Conservation (phyloP, 2,797 vertebrate species). For the Manis crassicaudata region DNA sequence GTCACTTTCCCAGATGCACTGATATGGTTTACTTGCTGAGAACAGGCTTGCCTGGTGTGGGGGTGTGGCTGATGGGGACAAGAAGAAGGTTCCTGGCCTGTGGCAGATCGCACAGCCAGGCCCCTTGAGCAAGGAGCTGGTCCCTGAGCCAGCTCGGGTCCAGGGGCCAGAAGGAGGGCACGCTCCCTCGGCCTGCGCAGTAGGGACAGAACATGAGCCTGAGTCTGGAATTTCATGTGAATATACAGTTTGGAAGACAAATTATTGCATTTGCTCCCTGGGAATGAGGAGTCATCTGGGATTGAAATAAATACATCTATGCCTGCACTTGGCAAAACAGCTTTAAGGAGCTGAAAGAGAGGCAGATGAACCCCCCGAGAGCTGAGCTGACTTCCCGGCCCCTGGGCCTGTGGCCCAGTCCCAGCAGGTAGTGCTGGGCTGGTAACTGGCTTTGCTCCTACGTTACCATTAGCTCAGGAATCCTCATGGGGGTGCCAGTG, state of each 20-base stretch:
- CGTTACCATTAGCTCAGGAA: neutral
- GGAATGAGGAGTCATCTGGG: neutral
- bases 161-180: neutral
- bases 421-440: neutral
- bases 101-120: neutral
- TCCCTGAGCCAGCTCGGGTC: neutral
- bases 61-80: neutral
- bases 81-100: neutral
- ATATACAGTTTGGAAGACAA: neutral
- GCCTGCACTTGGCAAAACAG: neutral
- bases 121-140: neutral
- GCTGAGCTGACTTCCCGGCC: neutral
- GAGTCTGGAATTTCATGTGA: neutral
- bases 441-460: neutral
- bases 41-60: neutral
- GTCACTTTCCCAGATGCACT: neutral
- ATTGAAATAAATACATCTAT: neutral
- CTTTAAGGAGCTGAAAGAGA: neutral
- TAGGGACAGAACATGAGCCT: accelerated
- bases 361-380: neutral
- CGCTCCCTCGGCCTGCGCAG: neutral
- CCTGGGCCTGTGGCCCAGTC: neutral
- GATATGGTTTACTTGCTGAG: neutral
- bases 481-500: neutral
- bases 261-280: neutral